Evolutionary conservation across 2,113 vertebrate species (phyloP).

Genomic region (Trochalopteron elliotii): DNA sequence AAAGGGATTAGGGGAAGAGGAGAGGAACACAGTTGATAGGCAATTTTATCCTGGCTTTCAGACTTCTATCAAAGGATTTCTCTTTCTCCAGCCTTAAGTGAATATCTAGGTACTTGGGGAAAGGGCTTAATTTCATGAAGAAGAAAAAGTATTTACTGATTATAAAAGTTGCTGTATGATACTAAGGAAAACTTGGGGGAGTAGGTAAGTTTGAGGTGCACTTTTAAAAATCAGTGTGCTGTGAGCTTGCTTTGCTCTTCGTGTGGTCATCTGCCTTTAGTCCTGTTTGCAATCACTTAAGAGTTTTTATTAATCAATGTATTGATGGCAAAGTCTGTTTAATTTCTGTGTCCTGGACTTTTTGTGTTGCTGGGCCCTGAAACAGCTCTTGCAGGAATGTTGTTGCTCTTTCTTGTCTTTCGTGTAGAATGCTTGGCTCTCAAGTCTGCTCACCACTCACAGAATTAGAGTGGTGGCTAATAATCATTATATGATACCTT

Average conservation of each 20-base stretch:
- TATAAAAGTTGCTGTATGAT: not conserved
- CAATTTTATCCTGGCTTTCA: not conserved
- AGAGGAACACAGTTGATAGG: not conserved
- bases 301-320: not conserved
- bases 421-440: not conserved
- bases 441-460: not conserved
- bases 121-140: not conserved
- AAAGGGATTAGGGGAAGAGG: not conserved
- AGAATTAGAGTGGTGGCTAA: not conserved
- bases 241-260: not conserved
- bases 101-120: not conserved
- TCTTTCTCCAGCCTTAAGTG: not conserved
- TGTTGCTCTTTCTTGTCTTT: not conserved
- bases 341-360: not conserved
- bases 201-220: not conserved
- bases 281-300: not conserved
- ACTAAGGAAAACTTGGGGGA: not conserved
- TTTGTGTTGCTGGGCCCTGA: not conserved
- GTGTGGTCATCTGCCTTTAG: not conserved
- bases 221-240: not conserved
- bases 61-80: not conserved
- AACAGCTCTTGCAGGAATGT: not conserved
- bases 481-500: not conserved
- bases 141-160: not conserved
- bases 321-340: not conserved